phyloP scores from a whole-genome alignment of 2,888 invertebrate species.

The Allygus modestus region DNA sequence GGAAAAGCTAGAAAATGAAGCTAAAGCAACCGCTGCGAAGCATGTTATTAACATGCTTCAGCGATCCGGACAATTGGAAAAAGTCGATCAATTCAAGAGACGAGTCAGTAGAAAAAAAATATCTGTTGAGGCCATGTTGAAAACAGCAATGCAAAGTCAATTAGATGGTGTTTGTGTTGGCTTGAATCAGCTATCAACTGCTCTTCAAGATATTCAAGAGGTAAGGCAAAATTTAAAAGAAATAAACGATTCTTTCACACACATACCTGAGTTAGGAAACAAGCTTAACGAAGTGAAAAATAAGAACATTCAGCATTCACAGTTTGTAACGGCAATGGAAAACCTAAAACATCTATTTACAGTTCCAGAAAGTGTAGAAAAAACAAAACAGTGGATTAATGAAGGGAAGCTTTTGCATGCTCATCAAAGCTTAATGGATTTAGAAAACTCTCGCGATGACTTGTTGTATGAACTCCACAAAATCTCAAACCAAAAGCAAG shows the following conservation, averaged over 20 bases:
- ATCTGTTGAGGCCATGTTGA: conserved; percentile 95
- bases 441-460: conserved; percentile 98
- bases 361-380: conserved; percentile 96
- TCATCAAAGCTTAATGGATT: conserved; percentile 95
- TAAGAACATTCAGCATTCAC: conserved; percentile 96
- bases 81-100: conserved; percentile 88
- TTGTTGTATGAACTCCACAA: conserved; percentile 95
- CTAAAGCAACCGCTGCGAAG: conserved; percentile 86
- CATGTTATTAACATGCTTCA: conserved; percentile 96
- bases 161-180: conserved; percentile 97
- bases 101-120: conserved; percentile 88
- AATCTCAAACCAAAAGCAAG: conserved; percentile 92
- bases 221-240: conserved; percentile 81
- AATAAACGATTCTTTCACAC: conserved; percentile 85
- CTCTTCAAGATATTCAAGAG: conserved; percentile 87
- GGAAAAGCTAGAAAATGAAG: conserved; percentile 80
- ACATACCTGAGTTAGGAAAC: conserved; percentile 88
- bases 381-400: conserved; percentile 95
- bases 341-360: conserved; percentile 99
- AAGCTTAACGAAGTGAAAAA: conserved; percentile 91
- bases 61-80: conserved; percentile 96
- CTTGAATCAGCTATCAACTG: conserved; percentile 91
- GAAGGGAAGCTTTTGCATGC: conserved; percentile 97
- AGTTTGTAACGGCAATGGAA: conserved; percentile 98
- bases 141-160: conserved; percentile 99